Base-by-base conservation (phyloP, 2,113 vertebrate genomes). In the Odocoileus hemionus region DNA sequence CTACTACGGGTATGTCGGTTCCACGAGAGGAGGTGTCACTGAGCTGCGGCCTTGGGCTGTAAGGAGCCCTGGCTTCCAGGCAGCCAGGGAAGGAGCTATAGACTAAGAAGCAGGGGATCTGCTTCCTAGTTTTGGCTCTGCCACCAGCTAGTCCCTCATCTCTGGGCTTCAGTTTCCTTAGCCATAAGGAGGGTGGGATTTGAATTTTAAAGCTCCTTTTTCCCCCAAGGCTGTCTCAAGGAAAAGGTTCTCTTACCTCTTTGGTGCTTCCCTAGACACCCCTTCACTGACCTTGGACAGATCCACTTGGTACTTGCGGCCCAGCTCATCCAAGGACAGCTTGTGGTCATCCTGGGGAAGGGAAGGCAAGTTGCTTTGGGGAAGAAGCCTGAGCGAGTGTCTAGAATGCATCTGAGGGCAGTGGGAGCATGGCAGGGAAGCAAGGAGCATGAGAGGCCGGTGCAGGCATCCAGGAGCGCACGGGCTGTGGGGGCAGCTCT, bases 311-410 rank as follows among this genome's bases (percentile, higher is more conserved):
- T 99, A 99, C 93, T 99, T 99, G 61, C 98, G 98, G 60, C 98
- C 99, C 98, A 99, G 79, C 94, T 99, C 99, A 43, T 99, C 99
- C 96, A 99, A 88, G 80, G 99, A 98, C 64, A 99, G 98, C 97
- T 98, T 99, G 98, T 99, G 99, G 95, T 99, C 99, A 12, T 99
- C 99, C 99, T 99, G 98, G 86, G 93, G 96, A 79, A 98, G 58
- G 97, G 5, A 55, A 16, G 33, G 2, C 0, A 28, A 13, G 19
- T 93, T 17, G 90, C 87, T 91, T 25, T 36, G 33, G 33, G 23
- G 39, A 84, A n/a, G 30, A 78, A 90, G 50, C 64, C 88, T 33
- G 74, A 54, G 78, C 2, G 7, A 12, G 47, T 15, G 30, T 79
- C n/a, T 45, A n/a, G 45, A 52, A 16, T 30, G 89, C 14, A 3